These are phyloP conservation scores for Dolichoris vasculosae DNA, from an alignment of 1,140 invertebrate species.

Conservation along the genomic window DNA sequence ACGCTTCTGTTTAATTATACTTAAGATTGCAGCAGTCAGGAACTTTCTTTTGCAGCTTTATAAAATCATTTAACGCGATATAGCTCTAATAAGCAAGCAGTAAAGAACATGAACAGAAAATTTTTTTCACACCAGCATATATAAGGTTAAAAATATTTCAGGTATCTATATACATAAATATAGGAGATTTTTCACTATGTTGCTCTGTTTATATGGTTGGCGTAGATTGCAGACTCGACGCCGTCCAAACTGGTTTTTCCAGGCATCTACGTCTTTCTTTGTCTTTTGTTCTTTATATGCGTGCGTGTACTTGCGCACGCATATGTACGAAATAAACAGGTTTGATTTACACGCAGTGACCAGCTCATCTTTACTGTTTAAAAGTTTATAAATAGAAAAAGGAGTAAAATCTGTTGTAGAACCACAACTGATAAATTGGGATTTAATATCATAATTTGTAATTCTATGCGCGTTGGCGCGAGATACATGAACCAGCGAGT, in stretches of 20 bases:
- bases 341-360: slow-evolving; percentile 17
- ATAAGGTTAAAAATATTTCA: not conserved
- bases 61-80: not conserved
- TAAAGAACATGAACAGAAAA: not conserved
- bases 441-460: slow-evolving; percentile 19
- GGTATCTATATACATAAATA: not conserved
- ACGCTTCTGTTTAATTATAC: slow-evolving; percentile 41
- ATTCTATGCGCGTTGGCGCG: not conserved
- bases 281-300: not conserved
- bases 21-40: not conserved
- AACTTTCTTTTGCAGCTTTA: slow-evolving; percentile 15
- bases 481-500: not conserved
- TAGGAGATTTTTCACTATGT: slow-evolving; percentile 27
- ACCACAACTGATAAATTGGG: not conserved
- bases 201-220: not conserved
- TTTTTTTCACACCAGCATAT: not conserved
- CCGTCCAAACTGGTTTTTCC: slow-evolving; percentile 38
- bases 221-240: not conserved
- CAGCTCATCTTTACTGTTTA: slow-evolving; percentile 21
- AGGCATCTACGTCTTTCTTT: not conserved
- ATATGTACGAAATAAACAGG: slow-evolving; percentile 1
- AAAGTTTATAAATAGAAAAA: slow-evolving; percentile 9
- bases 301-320: slow-evolving; percentile 9
- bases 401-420: not conserved
- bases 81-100: not conserved